phyloP scores from a whole-genome alignment of 2,113 vertebrate species.

The Tapirus terrestris region DNA sequence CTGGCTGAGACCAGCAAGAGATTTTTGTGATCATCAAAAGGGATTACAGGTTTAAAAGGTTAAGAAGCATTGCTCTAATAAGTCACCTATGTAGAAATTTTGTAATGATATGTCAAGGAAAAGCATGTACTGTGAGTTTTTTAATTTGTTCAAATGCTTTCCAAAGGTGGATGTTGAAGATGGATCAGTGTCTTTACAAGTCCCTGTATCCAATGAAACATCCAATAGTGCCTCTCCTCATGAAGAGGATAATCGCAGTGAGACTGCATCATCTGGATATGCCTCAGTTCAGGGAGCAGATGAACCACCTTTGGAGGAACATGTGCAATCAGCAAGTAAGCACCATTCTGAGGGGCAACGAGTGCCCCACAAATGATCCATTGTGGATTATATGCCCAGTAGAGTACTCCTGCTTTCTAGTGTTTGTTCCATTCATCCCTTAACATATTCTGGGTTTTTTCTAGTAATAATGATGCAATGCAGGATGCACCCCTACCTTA shows the following conservation, averaged over 20 bases:
- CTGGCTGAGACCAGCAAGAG: background rate
- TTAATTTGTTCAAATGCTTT: constrained; percentile 63
- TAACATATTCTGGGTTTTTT: constrained; percentile 41
- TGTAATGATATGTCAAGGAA: constrained; percentile 9
- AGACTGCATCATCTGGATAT: constrained; percentile 91
- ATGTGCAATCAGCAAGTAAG: constrained; percentile 83
- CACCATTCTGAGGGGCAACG: background rate
- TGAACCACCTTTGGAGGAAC: constrained; percentile 84
- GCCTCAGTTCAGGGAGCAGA: constrained; percentile 89
- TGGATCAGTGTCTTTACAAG: constrained; percentile 78
- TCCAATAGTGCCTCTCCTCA: constrained; percentile 75
- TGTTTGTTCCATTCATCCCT: constrained; percentile 22
- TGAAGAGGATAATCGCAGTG: constrained; percentile 87
- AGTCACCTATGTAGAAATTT: constrained; percentile 22
- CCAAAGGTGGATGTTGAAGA: constrained; percentile 85
- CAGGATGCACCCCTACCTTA: background rate
- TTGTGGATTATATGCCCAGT: background rate
- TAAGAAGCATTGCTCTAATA: constrained; percentile 41
- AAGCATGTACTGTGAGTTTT: constrained; percentile 18
- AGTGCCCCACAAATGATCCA: background rate
- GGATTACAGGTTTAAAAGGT: constrained; percentile 1
- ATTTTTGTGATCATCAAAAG: constrained; percentile 47
- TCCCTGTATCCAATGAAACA: constrained; percentile 77
- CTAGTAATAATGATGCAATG: background rate
- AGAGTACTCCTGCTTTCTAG: constrained; percentile 1